Evolutionary conservation across 2,113 vertebrate genomes (phyloP), one percentile per base, ranked within the genome.

Genomic region (Colinus virginianus): DNA sequence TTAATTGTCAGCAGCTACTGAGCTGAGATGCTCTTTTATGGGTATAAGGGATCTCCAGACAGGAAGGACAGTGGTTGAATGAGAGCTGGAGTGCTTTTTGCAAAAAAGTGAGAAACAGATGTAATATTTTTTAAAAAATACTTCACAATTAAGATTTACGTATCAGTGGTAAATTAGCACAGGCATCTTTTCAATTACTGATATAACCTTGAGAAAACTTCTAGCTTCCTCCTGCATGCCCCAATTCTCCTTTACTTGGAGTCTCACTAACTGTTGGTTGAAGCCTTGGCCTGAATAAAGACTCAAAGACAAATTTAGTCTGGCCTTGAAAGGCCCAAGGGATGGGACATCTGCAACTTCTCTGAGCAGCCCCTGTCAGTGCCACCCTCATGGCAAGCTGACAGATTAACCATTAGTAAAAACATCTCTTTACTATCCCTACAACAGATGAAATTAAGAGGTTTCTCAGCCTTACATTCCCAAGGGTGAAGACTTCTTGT

Each of bases 261-360:
- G 22, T 40, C 1, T 4, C 26, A 12, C 4, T 19, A 17, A 68
- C 11, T 2, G 11, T 9, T 38, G 8, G 3, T 26, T 67, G 20
- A 87, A 53, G 7, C 6, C 14, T 55, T 1, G 0, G 0, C n/a
- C 51, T 5, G 2, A 3, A 13, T 23, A 51, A 90, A 42, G 18
- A 9, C 12, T 40, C 11, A 40, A 40, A 40, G 40, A 40, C 40
- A 40, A 40, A 40, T 12, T 40, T 12, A 40, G 40, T 40, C 59
- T 25, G 34, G 34, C 14, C 34, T 38, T 38, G 34, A 17, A 62
- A 13, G 15, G 6, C 23, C 10, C 15, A 23, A 62, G 34, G 59
- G 34, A 61, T 36, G 22, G 2, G 14, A 23, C 59, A 62, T 26
- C 59, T 15, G 17, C 34, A 26, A 4, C 22, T 62, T 38, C 34